Conservation (phyloP, 2,113 vertebrate species). For the Laticauda laticaudata region DNA sequence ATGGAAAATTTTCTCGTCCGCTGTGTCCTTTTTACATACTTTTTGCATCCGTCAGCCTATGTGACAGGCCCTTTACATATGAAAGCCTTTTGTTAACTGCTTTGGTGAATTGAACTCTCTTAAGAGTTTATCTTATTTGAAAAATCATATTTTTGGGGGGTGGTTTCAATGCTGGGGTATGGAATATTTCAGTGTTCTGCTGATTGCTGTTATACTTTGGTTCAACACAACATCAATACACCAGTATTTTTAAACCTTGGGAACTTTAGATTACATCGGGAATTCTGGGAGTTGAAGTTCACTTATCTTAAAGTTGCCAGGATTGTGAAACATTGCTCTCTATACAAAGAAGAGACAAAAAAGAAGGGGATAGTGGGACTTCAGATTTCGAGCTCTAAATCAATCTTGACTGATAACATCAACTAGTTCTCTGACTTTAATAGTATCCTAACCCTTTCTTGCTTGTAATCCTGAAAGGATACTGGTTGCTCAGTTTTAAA, state of each 20-base stretch:
- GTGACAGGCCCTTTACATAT: not conserved
- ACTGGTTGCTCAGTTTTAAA: not conserved
- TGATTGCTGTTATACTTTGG: slow-evolving; percentile 41
- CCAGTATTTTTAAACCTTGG: not conserved
- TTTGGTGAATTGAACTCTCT: slow-evolving; percentile 20
- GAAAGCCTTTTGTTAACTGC: slow-evolving; percentile 40
- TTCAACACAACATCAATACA: slow-evolving; percentile 29
- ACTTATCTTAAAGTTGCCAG: not conserved
- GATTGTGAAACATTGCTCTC: not conserved
- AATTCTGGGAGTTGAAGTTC: not conserved
- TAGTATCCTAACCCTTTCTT: not conserved
- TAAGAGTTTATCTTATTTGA: slow-evolving; percentile 30
- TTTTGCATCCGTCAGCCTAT: too few species aligned
- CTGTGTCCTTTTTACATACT: too few species aligned
- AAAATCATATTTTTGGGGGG: slow-evolving; percentile 37
- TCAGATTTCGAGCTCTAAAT: not conserved
- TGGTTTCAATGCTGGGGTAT: slow-evolving; percentile 33
- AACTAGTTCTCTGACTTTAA: not conserved
- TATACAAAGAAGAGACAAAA: slow-evolving; percentile 20
- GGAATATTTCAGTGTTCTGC: slow-evolving; percentile 39
- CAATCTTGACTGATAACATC: not conserved
- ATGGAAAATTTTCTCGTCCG: too few species aligned
- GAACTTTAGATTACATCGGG: not conserved
- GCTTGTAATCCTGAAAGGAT: not conserved
- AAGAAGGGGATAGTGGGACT: not conserved